Evolutionary conservation across 2,797 vertebrate genomes (phyloP).

Genomic region (Diplodus puntazzo): DNA sequence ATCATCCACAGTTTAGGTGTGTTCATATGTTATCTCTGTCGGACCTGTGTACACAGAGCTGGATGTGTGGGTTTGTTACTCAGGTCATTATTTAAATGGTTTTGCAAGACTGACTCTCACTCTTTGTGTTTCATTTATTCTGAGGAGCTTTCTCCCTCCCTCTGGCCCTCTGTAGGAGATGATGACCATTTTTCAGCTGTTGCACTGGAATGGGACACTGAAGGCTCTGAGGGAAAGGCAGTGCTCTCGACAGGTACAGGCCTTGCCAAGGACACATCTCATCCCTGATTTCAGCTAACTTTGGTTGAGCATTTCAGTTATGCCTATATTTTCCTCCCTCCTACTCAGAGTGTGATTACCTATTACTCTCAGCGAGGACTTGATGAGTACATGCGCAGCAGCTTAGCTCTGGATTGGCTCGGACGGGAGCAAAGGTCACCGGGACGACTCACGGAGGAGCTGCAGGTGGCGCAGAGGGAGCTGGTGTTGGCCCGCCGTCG

Average conservation of each 20-base stretch:
- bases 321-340: constrained; percentile 14
- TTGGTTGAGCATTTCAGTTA: not conserved
- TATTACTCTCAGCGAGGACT: constrained; percentile 91
- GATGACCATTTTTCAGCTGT: constrained; percentile 94
- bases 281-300: not conserved
- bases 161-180: constrained; percentile 85
- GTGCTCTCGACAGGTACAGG: constrained; percentile 90
- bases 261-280: not conserved
- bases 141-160: not conserved
- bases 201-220: constrained; percentile 95
- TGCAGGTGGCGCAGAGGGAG: constrained; percentile 88
- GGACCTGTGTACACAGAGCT: constrained; percentile 22
- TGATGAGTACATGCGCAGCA: constrained; percentile 91
- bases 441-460: constrained; percentile 88
- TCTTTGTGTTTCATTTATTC: constrained; percentile 11
- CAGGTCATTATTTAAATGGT: constrained; percentile 11
- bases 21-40: constrained; percentile 46
- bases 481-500: constrained; percentile 88
- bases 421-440: constrained; percentile 88
- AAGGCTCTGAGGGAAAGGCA: constrained; percentile 90
- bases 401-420: constrained; percentile 96
- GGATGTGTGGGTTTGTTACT: constrained; percentile 43
- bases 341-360: constrained; percentile 90
- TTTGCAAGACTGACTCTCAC: constrained; percentile 12
- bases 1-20: constrained; percentile 42